Evolutionary conservation across 2,797 vertebrate species (phyloP).

Genomic region (Protosalanx chinensis): DNA sequence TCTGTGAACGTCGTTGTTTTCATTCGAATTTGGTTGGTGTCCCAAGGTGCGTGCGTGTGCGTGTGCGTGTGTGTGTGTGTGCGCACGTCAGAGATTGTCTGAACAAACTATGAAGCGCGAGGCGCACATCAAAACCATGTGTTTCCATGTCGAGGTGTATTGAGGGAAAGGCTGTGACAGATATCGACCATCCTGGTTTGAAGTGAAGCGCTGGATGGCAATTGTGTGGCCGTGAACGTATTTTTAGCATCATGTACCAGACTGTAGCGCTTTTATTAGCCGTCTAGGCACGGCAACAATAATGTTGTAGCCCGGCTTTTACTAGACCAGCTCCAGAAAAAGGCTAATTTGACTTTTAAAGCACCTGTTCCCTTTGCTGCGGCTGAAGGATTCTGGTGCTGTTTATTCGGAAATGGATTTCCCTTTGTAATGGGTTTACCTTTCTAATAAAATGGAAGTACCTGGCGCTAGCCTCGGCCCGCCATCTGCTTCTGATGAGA

Average conservation of each 20-base stretch:
- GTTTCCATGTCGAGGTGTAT: background rate
- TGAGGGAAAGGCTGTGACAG: background rate
- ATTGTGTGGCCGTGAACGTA: background rate
- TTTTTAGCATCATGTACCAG: background rate
- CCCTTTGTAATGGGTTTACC: slow-evolving; percentile 72
- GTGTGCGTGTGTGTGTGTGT: slow-evolving; percentile 2
- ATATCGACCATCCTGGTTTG: background rate
- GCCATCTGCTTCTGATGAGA: slow-evolving; percentile 76
- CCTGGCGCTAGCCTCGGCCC: slow-evolving; percentile 56
- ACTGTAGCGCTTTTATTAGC: background rate
- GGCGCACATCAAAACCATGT: background rate
- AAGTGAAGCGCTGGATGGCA: background rate
- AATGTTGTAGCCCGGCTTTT: slow-evolving; percentile 25
- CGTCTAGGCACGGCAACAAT: background rate
- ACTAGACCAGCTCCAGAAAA: slow-evolving; percentile 25
- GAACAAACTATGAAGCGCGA: background rate
- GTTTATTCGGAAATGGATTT: slow-evolving; percentile 77
- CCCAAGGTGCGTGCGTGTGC: slow-evolving; percentile 16
- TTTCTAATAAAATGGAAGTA: slow-evolving; percentile 70
- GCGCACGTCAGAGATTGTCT: background rate
- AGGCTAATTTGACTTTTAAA: slow-evolving; percentile 28
- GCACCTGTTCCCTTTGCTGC: slow-evolving; percentile 39
- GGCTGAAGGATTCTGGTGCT: slow-evolving; percentile 45
- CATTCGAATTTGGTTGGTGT: slow-evolving; percentile 59
- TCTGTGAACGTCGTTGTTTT: slow-evolving; percentile 59